These are phyloP conservation scores for Acipenser transmontanus DNA, from an alignment of 2,797 vertebrate species.

Conservation along the genomic window DNA sequence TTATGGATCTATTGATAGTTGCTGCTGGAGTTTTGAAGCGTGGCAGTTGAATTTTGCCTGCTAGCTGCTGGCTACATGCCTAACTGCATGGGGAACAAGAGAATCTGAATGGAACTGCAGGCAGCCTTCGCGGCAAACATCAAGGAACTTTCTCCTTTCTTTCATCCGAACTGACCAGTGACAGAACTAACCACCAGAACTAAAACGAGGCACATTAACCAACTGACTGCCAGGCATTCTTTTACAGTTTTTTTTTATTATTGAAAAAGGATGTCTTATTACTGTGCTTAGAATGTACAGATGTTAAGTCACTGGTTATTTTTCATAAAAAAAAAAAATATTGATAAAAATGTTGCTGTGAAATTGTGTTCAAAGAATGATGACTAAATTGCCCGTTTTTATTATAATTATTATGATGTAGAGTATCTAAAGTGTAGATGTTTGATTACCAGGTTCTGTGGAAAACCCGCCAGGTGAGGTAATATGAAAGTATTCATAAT, in stretches of 20 bases:
- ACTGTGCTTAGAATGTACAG: too few relatives aligned
- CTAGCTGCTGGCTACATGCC: slow-evolving; percentile 67
- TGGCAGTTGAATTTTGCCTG: slow-evolving; percentile 67
- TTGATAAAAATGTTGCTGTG: too few relatives aligned
- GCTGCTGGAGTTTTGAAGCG: slow-evolving; percentile 56
- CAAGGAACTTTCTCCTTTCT: slow-evolving; percentile 59
- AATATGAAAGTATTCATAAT: too few relatives aligned
- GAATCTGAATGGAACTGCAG: slow-evolving; percentile 61
- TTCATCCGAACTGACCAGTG: slow-evolving; percentile 54
- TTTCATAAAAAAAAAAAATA: too few relatives aligned
- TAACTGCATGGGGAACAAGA: slow-evolving; percentile 49
- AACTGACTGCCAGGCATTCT: slow-evolving; percentile 38
- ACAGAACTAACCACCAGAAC: slow-evolving; percentile 43
- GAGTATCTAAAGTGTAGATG: too few relatives aligned
- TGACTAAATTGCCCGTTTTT: too few relatives aligned
- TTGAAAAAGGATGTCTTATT: too few relatives aligned
- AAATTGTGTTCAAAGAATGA: too few relatives aligned
- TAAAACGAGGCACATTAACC: slow-evolving; percentile 23
- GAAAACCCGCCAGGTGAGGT: too few relatives aligned
- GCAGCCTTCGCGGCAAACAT: slow-evolving; percentile 49
- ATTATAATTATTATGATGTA: too few relatives aligned
- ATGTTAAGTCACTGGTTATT: too few relatives aligned
- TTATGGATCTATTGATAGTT: slow-evolving; percentile 70
- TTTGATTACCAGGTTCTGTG: too few relatives aligned
- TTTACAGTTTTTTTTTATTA: background rate